Percentiles rank a stretch among this genome's conserved stretches.
Evolutionary conservation across 2,888 invertebrate genomes (phyloP).

Genomic region (Lutraria lutraria): DNA sequence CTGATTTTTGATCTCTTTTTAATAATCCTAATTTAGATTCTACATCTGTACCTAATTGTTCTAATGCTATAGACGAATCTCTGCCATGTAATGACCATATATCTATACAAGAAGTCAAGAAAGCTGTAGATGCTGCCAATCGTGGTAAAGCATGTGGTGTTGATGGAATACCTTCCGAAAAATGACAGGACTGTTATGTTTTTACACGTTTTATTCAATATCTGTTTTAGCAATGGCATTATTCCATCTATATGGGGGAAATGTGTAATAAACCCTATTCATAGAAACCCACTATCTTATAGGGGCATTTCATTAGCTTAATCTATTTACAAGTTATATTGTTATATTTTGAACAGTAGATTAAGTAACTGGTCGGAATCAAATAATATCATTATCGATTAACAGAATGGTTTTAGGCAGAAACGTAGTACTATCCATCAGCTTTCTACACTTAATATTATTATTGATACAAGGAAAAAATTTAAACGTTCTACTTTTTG

Average conservation of each 20-base stretch:
- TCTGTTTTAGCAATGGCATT: slow-evolving; percentile 50
- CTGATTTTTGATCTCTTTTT: slow-evolving; percentile 41
- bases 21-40: slow-evolving; percentile 13
- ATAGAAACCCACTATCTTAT: slow-evolving; percentile 37
- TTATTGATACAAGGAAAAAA: too few relatives aligned
- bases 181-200: slow-evolving; percentile 38
- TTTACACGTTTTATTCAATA: slow-evolving; percentile 48
- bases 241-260: slow-evolving; percentile 45
- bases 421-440: slow-evolving; percentile 25
- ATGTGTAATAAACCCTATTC: slow-evolving; percentile 35
- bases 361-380: too few relatives aligned
- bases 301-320: too few relatives aligned
- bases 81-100: slow-evolving; percentile 18
- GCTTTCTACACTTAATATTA: too few relatives aligned
- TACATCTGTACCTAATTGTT: not conserved
- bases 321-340: too few relatives aligned
- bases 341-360: too few relatives aligned
- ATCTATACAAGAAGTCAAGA: too few relatives aligned
- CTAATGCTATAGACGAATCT: not conserved
- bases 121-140: slow-evolving; percentile 36
- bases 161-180: slow-evolving; percentile 44
- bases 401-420: slow-evolving; percentile 55
- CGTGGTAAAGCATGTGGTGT: slow-evolving; percentile 46
- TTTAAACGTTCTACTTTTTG: too few relatives aligned
- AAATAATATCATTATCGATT: slow-evolving; percentile 29